These are phyloP conservation scores for Anomalospiza imberbis DNA, from an alignment of 2,797 vertebrate genomes.

Conservation along the genomic window DNA sequence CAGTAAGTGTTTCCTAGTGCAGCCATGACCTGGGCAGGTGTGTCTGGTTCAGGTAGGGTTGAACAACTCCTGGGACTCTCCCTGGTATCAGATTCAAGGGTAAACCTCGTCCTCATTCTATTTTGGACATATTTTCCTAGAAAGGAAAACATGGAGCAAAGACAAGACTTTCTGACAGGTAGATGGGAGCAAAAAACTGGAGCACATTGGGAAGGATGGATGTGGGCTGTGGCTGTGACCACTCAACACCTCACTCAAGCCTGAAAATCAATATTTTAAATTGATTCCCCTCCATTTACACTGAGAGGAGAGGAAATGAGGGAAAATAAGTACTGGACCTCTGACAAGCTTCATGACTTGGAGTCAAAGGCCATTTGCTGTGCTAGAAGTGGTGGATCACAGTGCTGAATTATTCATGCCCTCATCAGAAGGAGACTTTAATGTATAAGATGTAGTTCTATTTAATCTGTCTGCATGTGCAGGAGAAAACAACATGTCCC, in stretches of 20 bases:
- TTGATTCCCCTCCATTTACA: constrained; percentile 51
- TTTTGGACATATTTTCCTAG: not conserved
- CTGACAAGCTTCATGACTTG: constrained; percentile 37
- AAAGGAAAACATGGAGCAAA: not conserved
- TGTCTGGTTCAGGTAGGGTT: not conserved
- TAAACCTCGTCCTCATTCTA: not conserved
- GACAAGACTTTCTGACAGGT: not conserved
- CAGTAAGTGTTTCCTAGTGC: not conserved
- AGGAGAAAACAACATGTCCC: not conserved
- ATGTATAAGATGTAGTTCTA: not conserved
- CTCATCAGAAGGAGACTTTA: not conserved
- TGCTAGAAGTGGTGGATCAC: constrained; percentile 6
- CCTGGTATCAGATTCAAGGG: not conserved
- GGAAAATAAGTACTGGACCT: constrained; percentile 7
- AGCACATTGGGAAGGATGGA: not conserved
- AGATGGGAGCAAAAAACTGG: not conserved
- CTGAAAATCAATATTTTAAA: constrained; percentile 41
- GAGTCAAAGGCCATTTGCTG: constrained; percentile 34
- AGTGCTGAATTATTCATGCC: constrained; percentile 47
- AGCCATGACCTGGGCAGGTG: not conserved
- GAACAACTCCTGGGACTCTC: not conserved
- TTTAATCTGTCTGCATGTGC: not conserved
- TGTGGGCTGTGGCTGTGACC: not conserved
- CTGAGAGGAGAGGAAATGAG: constrained; percentile 16
- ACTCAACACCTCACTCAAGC: constrained; percentile 37